Base-by-base conservation (phyloP, 2,113 vertebrate genomes). In the Perccottus glenii region DNA sequence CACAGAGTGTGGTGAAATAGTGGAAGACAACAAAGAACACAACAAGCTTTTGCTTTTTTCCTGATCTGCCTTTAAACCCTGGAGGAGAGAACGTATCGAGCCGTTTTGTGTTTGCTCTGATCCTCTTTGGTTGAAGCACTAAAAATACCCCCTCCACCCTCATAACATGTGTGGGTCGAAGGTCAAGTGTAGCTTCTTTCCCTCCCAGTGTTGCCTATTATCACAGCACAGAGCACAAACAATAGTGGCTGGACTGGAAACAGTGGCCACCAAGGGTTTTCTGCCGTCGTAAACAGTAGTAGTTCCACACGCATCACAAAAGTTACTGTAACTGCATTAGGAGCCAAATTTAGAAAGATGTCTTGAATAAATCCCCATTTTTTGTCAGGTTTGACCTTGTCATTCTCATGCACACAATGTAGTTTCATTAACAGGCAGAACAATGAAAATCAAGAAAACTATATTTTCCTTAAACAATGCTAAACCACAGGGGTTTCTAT, bases 101-200 rank as follows among this genome's bases (percentile, higher is more conserved):
- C 70, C 60, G 46, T 55, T 82, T 73, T 77, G 51, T 87, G 70
- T 88, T 88, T 84, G 72, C 57, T 82, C 64, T 63, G 68, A 88
- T 75, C 58, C 55, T 67, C 63, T 35, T 60, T 42, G 42, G 52
- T 72, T 7, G 11, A 66, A 44, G 47, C 27, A 49, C 85, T 85
- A 82, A 84, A 86, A 88, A 86, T 85, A 86, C 69, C 56, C 74
- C 52, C 68, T 35, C 14, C 64, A 64, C 69, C 48, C 61, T 64
- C 5, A 0, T 58, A 75, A 44, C 36, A 7, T 63, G 69, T 73
- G 75, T 67, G 62, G 84, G 80, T 85, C 69, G 27, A 70, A 61
- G 89, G 86, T 89, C 87, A 88, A 89, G 78, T 77, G 75, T 59
- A 42, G 68, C 50, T 78, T 49, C 43, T 77, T 82, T 69, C 83